Evolutionary conservation across 2,113 vertebrate genomes (phyloP), one percentile per base, ranked within the genome.

Genomic region (Vulpes ferrilata): DNA sequence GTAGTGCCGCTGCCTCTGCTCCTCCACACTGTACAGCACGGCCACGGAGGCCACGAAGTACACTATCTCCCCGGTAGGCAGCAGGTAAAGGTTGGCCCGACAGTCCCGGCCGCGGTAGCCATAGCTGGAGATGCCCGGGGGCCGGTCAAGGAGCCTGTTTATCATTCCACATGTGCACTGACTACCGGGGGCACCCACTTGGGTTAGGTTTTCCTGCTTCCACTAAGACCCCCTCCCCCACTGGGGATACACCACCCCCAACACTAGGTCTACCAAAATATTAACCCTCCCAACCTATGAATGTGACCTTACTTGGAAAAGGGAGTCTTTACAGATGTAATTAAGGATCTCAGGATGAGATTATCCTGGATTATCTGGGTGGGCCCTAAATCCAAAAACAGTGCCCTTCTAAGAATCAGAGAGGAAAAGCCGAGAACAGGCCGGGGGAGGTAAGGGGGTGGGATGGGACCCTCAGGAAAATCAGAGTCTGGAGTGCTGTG

Each of bases 71-170:
- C 99, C 99, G 0, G 99, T 99, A 87, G 99, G 99, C 95, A 99
- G 99, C 97, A 99, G 99, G 97, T 99, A 99, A 55, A 99, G 99
- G 98, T 99, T 99, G 96, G 98, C 99, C 79, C 99, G 99, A 88
- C 99, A 99, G 98, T 99, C 99, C 0, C 99, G 98, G 11, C 99
- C 99, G 0, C 99, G 98, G 97, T 99, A 99, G 12, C 99, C 99
- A 0, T 99, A 99, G 83, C 99, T 99, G 98, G 84, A 62, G 74
- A 7, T 15, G 78, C 86, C 97, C 98, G 87, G 97, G 97, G 89
- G 16, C 23, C 0, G 11, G 98, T 98, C 95, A 98, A 98, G 97
- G 98, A 97, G 11, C 30, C 27, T 88, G 38, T 59, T 17, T 1
- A 4, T 2, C 48, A 59, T 4, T 1, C 67, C 17, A 17, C 1